Percentiles rank a stretch among this genome's conserved stretches.
Evolutionary conservation across 1,140 invertebrate genomes (phyloP).

Genomic region (Procambarus virginalis): DNA sequence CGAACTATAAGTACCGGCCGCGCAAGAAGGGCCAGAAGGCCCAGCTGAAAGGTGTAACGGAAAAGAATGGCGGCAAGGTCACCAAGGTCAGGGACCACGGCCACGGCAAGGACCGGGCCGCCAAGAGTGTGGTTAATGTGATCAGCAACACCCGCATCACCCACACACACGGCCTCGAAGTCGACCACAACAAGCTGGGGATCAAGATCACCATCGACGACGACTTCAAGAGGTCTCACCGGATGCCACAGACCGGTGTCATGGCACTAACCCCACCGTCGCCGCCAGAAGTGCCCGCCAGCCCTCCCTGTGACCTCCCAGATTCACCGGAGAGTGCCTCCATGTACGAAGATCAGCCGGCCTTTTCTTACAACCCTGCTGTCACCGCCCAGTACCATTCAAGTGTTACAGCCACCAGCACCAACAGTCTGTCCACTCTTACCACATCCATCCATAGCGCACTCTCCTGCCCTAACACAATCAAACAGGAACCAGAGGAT

Average conservation of each 20-base stretch:
- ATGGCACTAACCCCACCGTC: slow-evolving; percentile 63
- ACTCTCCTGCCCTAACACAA: slow-evolving; percentile 27
- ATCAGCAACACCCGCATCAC: slow-evolving; percentile 67
- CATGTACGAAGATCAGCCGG: slow-evolving; percentile 81
- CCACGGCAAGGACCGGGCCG: slow-evolving; percentile 17
- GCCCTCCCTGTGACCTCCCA: slow-evolving; percentile 83
- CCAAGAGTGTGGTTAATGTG: slow-evolving; percentile 56
- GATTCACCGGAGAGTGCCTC: slow-evolving; percentile 87
- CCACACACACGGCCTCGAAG: slow-evolving; percentile 61
- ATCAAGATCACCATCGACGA: slow-evolving; percentile 79
- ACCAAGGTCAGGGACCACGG: slow-evolving; percentile 43
- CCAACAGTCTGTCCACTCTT: slow-evolving; percentile 1
- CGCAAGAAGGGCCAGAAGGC: slow-evolving; percentile 83
- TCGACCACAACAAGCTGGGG: slow-evolving; percentile 76
- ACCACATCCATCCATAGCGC: slow-evolving; percentile 20
- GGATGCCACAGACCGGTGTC: slow-evolving; percentile 67
- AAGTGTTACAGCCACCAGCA: background rate
- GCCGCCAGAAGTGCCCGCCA: slow-evolving; percentile 86
- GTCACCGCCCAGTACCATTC: slow-evolving; percentile 52
- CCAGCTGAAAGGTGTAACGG: slow-evolving; percentile 53
- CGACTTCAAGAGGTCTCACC: slow-evolving; percentile 76
- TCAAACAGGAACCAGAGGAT: slow-evolving; percentile 62
- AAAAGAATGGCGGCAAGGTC: slow-evolving; percentile 59
- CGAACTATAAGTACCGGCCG: slow-evolving; percentile 97
- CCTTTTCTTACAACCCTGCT: slow-evolving; percentile 50